phyloP scores from a whole-genome alignment of 2,888 invertebrate genomes.

The Melinaea menophilus region DNA sequence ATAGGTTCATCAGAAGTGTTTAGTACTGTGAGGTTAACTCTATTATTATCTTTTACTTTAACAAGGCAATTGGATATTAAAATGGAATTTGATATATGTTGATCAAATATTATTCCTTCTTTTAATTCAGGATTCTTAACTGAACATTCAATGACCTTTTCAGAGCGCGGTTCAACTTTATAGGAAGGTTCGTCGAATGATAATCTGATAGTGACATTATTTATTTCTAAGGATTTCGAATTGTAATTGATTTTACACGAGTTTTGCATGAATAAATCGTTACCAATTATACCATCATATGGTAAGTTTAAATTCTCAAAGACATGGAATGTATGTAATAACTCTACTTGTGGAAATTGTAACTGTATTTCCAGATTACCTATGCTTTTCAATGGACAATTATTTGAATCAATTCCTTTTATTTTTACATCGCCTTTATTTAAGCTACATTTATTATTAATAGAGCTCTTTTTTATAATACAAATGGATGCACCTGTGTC shows the following conservation, averaged over 20 bases:
- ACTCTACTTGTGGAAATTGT: conserved; percentile 3
- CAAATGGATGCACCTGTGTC: conserved; percentile 11
- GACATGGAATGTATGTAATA: conserved; percentile 28
- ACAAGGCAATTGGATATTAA: conserved; percentile 20
- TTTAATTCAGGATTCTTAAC: conserved; percentile 22
- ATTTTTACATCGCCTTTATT: conserved; percentile 9
- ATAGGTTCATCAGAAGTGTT: conserved; percentile 17
- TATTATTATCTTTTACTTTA: conserved; percentile 14
- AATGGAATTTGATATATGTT: conserved; percentile 5
- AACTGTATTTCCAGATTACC: conserved; percentile 29
- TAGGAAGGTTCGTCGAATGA: conserved; percentile 21
- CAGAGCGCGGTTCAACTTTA: conserved; percentile 19
- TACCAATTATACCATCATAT: conserved; percentile 34
- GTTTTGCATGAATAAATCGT: conserved; percentile 22
- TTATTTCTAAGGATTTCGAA: conserved; percentile 3
- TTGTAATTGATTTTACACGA: conserved; percentile 20
- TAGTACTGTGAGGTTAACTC: conserved; percentile 16
- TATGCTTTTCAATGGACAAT: conserved; percentile 14
- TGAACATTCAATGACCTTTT: conserved; percentile 25
- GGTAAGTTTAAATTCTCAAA: conserved; percentile 26
- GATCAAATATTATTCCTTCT: conserved; percentile 19
- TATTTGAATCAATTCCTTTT: conserved; percentile 15
- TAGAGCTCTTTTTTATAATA: conserved; percentile 8
- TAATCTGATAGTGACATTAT: conserved; percentile 2
- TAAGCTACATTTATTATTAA: neutral